Conservation (phyloP, 2,113 vertebrate genomes). For the Coptodon bakossiorum region DNA sequence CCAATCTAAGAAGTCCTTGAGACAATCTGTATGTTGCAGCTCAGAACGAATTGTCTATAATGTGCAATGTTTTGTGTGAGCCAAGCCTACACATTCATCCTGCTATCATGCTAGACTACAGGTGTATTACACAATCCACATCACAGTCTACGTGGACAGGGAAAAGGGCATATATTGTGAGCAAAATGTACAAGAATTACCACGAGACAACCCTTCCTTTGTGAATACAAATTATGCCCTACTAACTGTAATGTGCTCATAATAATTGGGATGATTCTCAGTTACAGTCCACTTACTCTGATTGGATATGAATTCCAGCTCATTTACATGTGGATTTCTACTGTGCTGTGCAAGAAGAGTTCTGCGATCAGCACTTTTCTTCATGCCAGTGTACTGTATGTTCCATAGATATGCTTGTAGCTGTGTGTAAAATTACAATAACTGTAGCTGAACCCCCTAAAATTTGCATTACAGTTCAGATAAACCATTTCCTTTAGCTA, state of each 20-base stretch:
- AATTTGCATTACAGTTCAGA: not conserved
- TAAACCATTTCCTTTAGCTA: not conserved
- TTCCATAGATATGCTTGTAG: not conserved
- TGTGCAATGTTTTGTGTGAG: not conserved
- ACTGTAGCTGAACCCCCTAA: not conserved
- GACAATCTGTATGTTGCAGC: not conserved
- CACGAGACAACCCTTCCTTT: not conserved
- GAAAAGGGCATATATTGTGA: not conserved
- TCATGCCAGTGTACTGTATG: not conserved
- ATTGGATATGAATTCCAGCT: conserved; percentile 8
- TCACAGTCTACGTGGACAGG: not conserved
- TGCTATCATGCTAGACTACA: not conserved
- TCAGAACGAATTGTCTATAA: not conserved
- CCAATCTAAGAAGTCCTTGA: not conserved
- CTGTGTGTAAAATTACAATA: not conserved
- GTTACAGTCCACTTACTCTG: conserved; percentile 17
- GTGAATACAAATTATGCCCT: not conserved
- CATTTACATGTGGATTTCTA: conserved; percentile 7
- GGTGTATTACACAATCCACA: not conserved
- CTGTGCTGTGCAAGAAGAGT: not conserved
- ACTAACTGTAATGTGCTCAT: not conserved
- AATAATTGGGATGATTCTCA: conserved; percentile 11
- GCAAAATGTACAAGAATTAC: not conserved
- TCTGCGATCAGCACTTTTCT: not conserved
- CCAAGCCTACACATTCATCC: not conserved